These are phyloP conservation scores for Sinocyclocheilus grahami DNA, from an alignment of 2,113 vertebrate species.

Conservation along the genomic window DNA sequence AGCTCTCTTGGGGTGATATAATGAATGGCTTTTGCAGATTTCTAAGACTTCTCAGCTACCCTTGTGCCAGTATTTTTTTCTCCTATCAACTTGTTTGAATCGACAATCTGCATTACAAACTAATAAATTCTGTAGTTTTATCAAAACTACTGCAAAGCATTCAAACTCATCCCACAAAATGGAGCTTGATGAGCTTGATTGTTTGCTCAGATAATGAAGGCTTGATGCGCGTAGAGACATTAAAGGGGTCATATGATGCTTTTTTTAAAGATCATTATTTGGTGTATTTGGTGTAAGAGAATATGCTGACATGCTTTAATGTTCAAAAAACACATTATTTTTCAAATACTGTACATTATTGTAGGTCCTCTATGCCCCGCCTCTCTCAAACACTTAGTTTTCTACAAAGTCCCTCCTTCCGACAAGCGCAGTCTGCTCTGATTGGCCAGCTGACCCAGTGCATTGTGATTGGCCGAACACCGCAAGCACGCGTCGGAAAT, in stretches of 20 bases:
- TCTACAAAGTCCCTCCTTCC: too few species aligned
- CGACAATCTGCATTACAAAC: not conserved
- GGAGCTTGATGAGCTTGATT: constrained; percentile 7
- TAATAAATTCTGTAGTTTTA: not conserved
- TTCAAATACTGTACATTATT: too few species aligned
- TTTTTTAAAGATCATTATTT: too few species aligned
- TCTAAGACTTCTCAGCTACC: not conserved
- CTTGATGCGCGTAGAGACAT: constrained; percentile 12
- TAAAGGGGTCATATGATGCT: not conserved
- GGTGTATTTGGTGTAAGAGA: too few species aligned
- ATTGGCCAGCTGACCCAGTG: too few species aligned
- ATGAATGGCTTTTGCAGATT: not conserved
- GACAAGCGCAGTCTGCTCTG: too few species aligned
- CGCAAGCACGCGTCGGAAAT: too few species aligned
- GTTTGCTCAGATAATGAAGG: constrained; percentile 22
- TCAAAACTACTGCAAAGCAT: not conserved
- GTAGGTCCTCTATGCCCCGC: too few species aligned
- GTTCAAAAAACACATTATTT: too few species aligned
- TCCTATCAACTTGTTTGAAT: not conserved
- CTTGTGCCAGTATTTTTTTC: not conserved
- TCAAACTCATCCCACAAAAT: not conserved
- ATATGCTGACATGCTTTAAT: too few species aligned
- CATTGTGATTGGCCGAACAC: too few species aligned
- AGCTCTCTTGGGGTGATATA: not conserved
- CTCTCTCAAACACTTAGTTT: too few species aligned